Base-by-base conservation (phyloP, 1,140 invertebrate species). In the Acromyrmex charruanus region DNA sequence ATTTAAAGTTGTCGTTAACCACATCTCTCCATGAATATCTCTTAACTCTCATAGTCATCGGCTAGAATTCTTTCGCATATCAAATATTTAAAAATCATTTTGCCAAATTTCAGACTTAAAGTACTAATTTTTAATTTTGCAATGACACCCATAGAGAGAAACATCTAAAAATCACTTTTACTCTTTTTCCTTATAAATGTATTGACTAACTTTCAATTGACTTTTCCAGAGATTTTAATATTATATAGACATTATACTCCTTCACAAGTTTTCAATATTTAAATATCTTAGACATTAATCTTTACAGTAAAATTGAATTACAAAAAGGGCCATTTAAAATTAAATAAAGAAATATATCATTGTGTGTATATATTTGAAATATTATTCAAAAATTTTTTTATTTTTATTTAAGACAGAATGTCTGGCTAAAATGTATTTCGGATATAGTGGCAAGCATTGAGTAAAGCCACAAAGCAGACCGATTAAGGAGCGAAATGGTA, bases 401-500 rank as follows among this genome's bases (percentile, higher is more conserved):
- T 55, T 53, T 28, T 35, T 18, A 35, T 69, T 69, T 1, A 4
- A 2, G 7, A 18, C 49, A 18, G 3, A 63, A 84, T 84, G 72
- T 61, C 25, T 14, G 10, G 3, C 25, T 81, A 16, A 21, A 59
- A 74, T 28, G 69, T 14, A 61, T 59, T 61, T 39, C 69, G 55
- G 4, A 81, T 81, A 2, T 39, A 68, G 35, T 10, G 31, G 61
- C 39, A 79, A 81, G 84, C 71, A 91, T 74, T 77, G 69, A 66
- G 80, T 66, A 85, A 79, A 90, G 88, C 87, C 90, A 53, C 88
- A 91, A 92, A 93, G 90, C 86, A 74, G 91, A 69, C 86, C 91
- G 92, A 94, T 94, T 93, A 93, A 91, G 90, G 91, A 93, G 86
- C 91, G 91, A 92, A 94, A 94, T 93, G 89, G 90, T 90, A 94